Percentiles rank a stretch among this genome's conserved stretches.
Conservation (phyloP, 2,888 invertebrate genomes). For the Xestoiulus laeticollis region DNA sequence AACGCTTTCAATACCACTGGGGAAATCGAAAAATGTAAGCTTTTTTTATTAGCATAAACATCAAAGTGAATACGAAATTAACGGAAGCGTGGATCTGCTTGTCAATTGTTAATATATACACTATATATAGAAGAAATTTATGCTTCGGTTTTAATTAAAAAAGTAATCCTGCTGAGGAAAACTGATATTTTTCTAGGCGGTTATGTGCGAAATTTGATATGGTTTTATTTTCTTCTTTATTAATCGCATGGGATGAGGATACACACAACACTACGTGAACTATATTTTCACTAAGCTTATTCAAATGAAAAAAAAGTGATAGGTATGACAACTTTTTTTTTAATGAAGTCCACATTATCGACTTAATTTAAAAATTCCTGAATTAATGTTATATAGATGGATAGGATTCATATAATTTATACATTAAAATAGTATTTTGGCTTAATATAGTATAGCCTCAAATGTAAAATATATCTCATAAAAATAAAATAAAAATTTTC, state of each 20-base stretch:
- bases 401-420: too few relatives aligned
- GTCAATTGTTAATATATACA: neutral
- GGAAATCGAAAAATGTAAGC: slow-evolving; percentile 11
- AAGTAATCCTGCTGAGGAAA: neutral
- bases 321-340: neutral
- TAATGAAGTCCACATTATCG: neutral
- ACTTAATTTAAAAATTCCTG: neutral
- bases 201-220: neutral
- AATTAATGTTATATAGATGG: neutral
- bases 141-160: neutral
- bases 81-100: neutral
- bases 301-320: neutral
- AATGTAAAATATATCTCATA: too few relatives aligned
- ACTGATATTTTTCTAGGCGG: neutral
- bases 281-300: neutral
- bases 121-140: neutral
- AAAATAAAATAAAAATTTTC: too few relatives aligned
- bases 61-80: slow-evolving; percentile 26
- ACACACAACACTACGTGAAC: neutral
- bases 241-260: neutral
- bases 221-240: neutral
- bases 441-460: too few relatives aligned
- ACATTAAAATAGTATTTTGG: too few relatives aligned
- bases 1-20: neutral
- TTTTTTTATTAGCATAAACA: slow-evolving; percentile 12